Base-by-base conservation (phyloP, 2,113 vertebrate genomes). In the Chaetura pelagica region DNA sequence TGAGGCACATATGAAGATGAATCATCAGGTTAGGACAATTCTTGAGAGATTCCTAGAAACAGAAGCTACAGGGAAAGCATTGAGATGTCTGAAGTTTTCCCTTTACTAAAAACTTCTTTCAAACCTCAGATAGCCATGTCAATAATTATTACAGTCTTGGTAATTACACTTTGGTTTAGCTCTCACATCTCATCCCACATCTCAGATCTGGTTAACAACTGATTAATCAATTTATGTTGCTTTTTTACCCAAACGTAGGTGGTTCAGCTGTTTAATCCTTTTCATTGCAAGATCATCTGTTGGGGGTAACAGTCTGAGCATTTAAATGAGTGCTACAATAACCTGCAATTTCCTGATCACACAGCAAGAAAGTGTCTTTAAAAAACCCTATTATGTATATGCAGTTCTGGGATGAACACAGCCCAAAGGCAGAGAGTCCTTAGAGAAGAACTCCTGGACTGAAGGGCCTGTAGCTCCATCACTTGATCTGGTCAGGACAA, bases 11-110 rank as follows among this genome's bases (percentile, higher is more conserved):
- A 26, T 7, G 19, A 51, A 51, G 20, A 74, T 21, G 32, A 84
- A 52, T 84, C 29, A 44, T 5, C 34, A 69, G 27, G 6, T 61
- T 75, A 34, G 67, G 34, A 32, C 12, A 82, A 71, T 42, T 48
- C 12, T 51, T 40, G 34, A 72, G 74, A 75, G 32, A 24, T 29
- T 67, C 15, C 32, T 42, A 32, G 38, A 27, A 46, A 46, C 3
- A 71, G 38, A 75, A 63, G 19, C 67, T 62, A n/a, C 4, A 71
- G 10, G 6, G 8, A 7, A 71, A 73, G 52, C 0, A 0, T 2
- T 54, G 34, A 67, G 22, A 59, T 49, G 10, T 17, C 12, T 48
- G 34, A 73, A 57, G 40, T 40, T 68, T 89, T 83, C 61, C 13
- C 83, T 79, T 68, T 11, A 26, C 22, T 42, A 64, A 54, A 2